Evolutionary conservation across 2,888 invertebrate species (phyloP).

Genomic region (Matsumyia berberina): DNA sequence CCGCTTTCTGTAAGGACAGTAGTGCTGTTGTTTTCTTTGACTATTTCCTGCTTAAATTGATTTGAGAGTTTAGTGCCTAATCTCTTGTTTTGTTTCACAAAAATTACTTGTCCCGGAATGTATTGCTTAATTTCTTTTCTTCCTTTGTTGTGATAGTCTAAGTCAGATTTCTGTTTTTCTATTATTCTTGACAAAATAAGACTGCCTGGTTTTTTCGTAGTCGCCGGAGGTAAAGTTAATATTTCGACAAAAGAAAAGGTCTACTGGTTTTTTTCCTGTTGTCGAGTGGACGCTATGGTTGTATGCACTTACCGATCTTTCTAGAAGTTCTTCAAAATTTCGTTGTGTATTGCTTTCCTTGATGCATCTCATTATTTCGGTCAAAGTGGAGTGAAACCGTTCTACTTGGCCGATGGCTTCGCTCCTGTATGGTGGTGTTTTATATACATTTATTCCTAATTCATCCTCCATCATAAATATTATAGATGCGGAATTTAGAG

Average conservation of each 20-base stretch:
- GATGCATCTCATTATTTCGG: too few relatives aligned
- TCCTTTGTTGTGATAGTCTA: conserved; percentile 65
- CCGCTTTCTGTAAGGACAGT: conserved; percentile 22
- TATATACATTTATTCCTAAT: too few relatives aligned
- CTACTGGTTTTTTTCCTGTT: conserved; percentile 60
- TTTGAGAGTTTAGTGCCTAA: conserved; percentile 48
- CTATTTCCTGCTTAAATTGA: conserved; percentile 46
- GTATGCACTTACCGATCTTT: too few relatives aligned
- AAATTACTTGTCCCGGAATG: conserved; percentile 59
- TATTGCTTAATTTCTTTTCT: conserved; percentile 47
- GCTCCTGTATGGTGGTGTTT: too few relatives aligned
- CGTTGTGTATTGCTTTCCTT: too few relatives aligned
- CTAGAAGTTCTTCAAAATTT: too few relatives aligned
- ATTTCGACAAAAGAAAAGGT: conserved; percentile 62
- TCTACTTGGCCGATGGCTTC: too few relatives aligned
- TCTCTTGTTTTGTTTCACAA: conserved; percentile 50
- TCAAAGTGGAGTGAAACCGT: too few relatives aligned
- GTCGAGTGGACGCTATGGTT: conserved; percentile 45
- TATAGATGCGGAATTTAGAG: too few relatives aligned
- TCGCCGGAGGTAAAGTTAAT: too few relatives aligned
- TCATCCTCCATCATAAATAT: too few relatives aligned
- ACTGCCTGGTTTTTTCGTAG: conserved; percentile 48
- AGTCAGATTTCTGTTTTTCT: too few relatives aligned
- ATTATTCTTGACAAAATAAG: conserved; percentile 49
- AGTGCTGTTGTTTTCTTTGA: conserved; percentile 21